Conservation (phyloP, 2,888 invertebrate species). For the Tiphia femorata region DNA sequence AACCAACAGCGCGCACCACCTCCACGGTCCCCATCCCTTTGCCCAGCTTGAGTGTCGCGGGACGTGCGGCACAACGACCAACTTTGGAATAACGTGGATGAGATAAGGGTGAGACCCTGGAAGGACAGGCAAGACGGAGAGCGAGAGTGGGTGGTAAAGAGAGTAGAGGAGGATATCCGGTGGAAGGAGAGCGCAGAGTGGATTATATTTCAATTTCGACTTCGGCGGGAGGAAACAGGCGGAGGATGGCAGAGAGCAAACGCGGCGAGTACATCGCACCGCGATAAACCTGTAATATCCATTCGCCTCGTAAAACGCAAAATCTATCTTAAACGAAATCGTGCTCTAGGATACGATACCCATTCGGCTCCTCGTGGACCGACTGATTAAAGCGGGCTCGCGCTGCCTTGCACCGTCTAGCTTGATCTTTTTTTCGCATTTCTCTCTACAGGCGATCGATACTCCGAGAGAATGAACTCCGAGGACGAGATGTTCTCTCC, state of each 20-base stretch:
- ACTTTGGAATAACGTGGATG: conserved; percentile 19
- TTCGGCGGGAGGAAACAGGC: conserved; percentile 14
- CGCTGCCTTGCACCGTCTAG: no score
- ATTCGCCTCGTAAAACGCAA: conserved; percentile 18
- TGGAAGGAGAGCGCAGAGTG: background rate
- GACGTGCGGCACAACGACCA: conserved; percentile 14
- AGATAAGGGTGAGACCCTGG: conserved; percentile 14
- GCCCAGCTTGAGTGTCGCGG: conserved; percentile 14
- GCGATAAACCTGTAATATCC: conserved; percentile 23
- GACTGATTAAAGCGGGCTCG: no score
- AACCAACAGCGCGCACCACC: no score
- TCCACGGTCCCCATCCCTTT: no score
- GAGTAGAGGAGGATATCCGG: background rate
- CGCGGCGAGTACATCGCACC: background rate
- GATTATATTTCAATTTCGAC: conserved; percentile 39
- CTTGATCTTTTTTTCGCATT: no score
- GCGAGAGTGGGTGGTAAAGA: background rate
- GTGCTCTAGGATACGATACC: conserved; percentile 5
- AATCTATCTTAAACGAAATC: conserved; percentile 18
- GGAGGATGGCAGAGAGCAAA: conserved; percentile 15
- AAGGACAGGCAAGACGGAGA: background rate
- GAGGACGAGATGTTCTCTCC: no score
- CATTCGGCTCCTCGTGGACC: no score
- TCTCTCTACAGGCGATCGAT: no score
- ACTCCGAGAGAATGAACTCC: no score